Evolutionary conservation across 2,888 invertebrate genomes (phyloP).

Genomic region (Sipha maydis): DNA sequence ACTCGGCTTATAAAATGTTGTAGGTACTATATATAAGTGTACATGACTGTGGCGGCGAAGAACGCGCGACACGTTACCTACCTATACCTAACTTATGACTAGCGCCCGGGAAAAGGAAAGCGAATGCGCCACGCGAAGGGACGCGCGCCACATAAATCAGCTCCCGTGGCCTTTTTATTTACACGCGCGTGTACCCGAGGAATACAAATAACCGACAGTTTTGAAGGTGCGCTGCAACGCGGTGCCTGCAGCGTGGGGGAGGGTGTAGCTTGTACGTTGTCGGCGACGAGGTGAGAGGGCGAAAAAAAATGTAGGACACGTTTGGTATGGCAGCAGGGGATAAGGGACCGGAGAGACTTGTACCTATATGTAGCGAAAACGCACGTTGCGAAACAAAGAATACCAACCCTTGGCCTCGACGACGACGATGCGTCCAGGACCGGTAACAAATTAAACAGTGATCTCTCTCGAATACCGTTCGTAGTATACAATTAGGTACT

Average conservation of each 20-base stretch:
- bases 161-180: conserved; percentile 4
- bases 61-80: neutral
- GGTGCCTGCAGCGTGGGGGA: no score
- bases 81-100: neutral
- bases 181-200: neutral
- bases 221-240: no score
- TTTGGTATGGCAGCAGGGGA: no score
- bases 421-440: neutral
- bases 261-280: no score
- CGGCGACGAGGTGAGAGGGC: no score
- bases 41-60: neutral
- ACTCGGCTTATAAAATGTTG: conserved; percentile 40
- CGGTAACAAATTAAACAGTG: neutral
- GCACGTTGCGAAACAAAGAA: neutral
- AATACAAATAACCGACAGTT: neutral
- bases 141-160: conserved; percentile 42
- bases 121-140: neutral
- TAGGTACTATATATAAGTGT: neutral
- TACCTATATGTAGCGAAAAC: neutral
- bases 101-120: neutral
- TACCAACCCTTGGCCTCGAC: neutral
- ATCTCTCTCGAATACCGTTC: neutral
- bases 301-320: no score
- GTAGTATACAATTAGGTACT: neutral
- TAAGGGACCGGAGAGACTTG: neutral